phyloP scores from a whole-genome alignment of 2,888 invertebrate genomes.

The Limenitis camilla region DNA sequence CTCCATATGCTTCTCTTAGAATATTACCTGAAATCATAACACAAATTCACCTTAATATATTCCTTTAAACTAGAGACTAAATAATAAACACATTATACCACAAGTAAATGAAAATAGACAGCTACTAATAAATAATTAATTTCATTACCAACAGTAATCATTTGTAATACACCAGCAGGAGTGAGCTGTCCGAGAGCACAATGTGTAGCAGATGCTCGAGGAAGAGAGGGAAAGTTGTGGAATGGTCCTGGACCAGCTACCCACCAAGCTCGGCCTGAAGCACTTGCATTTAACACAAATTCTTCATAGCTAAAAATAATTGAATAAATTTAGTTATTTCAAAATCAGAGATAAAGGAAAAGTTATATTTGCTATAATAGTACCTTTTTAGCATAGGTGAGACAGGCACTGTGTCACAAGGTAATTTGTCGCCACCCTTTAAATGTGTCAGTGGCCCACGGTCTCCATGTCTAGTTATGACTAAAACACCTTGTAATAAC shows the following conservation, averaged over 20 bases:
- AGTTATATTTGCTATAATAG: background rate
- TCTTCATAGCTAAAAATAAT: constrained; percentile 59
- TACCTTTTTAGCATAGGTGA: constrained; percentile 31
- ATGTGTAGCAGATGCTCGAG: constrained; percentile 69
- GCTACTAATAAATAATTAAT: too few species aligned
- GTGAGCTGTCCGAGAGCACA: constrained; percentile 93
- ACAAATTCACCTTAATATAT: background rate
- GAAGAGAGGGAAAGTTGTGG: constrained; percentile 87
- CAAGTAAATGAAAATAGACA: too few species aligned
- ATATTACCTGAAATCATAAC: constrained; percentile 50
- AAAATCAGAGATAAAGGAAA: too few species aligned
- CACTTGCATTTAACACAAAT: constrained; percentile 74
- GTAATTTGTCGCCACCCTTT: constrained; percentile 82
- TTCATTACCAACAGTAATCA: constrained; percentile 82
- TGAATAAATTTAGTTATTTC: background rate
- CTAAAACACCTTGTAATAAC: constrained; percentile 80
- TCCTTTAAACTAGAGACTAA: background rate
- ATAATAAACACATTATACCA: too few species aligned
- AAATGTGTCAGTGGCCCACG: constrained; percentile 90
- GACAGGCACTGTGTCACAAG: constrained; percentile 77
- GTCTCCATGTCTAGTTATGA: constrained; percentile 91
- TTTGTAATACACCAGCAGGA: constrained; percentile 85
- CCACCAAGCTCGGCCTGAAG: constrained; percentile 79
- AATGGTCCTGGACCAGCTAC: constrained; percentile 85
- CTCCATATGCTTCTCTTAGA: constrained; percentile 56